Conservation (phyloP, 2,113 vertebrate species). For the Diglossa brunneiventris region DNA sequence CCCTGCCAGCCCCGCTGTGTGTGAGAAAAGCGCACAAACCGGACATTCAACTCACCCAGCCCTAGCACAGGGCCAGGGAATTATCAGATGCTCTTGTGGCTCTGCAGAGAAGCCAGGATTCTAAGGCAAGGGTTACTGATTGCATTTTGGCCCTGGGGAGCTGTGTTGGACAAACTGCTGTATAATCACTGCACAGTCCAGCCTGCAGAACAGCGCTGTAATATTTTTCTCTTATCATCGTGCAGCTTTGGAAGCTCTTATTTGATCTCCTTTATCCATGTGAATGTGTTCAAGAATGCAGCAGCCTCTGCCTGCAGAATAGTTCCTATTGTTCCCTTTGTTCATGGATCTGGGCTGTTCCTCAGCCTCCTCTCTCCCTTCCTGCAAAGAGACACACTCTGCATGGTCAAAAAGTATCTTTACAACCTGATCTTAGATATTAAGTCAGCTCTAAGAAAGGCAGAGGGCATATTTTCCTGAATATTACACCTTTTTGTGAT, state of each 20-base stretch:
- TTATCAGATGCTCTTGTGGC: conserved; percentile 16
- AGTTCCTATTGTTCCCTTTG: conserved; percentile 30
- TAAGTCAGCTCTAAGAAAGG: not conserved
- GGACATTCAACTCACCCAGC: not conserved
- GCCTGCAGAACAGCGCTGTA: not conserved
- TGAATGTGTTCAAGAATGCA: not conserved
- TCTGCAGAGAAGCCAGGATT: conserved; percentile 25
- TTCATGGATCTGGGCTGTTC: not conserved
- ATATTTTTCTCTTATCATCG: conserved; percentile 13
- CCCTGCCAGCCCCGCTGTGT: not conserved
- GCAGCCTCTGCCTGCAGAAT: conserved; percentile 32
- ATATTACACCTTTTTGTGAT: not conserved
- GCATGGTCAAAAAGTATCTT: not conserved
- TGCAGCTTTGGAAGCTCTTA: conserved; percentile 14
- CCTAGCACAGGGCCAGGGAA: not conserved
- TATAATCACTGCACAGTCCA: conserved; percentile 7
- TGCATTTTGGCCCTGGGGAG: conserved; percentile 19
- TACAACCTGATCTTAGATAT: not conserved
- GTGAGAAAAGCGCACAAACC: not conserved
- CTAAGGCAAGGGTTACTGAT: conserved; percentile 35
- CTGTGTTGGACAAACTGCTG: conserved; percentile 29
- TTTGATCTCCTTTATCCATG: conserved; percentile 37
- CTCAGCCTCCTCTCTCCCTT: conserved; percentile 8
- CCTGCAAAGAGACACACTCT: not conserved
- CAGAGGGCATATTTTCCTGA: not conserved